Percentiles rank a stretch among this genome's conserved stretches.
These are phyloP conservation scores for Cryptotermes secundus DNA, from an alignment of 1,140 invertebrate genomes.

Conservation along the genomic window DNA sequence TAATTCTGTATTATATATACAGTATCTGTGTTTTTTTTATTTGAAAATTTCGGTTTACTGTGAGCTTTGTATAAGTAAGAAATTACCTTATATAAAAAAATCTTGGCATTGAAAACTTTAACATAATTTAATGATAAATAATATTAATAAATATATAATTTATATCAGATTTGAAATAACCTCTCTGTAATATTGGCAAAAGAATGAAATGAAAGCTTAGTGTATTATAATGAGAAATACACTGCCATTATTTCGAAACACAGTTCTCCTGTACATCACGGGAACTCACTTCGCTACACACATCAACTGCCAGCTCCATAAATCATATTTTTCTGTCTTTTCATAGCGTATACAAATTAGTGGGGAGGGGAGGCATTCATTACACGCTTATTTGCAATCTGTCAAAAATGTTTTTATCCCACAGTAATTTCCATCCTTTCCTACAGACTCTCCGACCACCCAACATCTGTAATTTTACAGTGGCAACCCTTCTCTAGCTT, in stretches of 20 bases:
- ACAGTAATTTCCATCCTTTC: not conserved
- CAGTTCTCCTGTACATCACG: not conserved
- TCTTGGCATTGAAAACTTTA: too few species aligned
- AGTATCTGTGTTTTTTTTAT: too few species aligned
- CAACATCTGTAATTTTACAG: not conserved
- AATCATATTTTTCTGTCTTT: not conserved
- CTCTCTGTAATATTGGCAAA: not conserved
- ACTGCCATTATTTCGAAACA: not conserved
- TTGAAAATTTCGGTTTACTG: too few species aligned
- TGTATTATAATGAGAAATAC: not conserved
- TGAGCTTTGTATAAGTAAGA: too few species aligned
- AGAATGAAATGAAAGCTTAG: not conserved
- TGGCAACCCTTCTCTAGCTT: not conserved
- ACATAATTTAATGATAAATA: too few species aligned
- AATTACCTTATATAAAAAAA: too few species aligned
- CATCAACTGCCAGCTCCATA: not conserved
- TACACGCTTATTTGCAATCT: constrained; percentile 13
- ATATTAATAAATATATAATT: too few species aligned
- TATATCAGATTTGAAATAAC: not conserved
- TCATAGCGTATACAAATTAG: not conserved
- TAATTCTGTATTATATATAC: too few species aligned
- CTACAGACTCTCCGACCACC: not conserved
- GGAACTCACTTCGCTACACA: not conserved
- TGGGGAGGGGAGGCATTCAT: not conserved
- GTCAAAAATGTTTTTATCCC: constrained; percentile 1